phyloP scores from a whole-genome alignment of 2,797 vertebrate genomes.

The Acanthiza pusilla region DNA sequence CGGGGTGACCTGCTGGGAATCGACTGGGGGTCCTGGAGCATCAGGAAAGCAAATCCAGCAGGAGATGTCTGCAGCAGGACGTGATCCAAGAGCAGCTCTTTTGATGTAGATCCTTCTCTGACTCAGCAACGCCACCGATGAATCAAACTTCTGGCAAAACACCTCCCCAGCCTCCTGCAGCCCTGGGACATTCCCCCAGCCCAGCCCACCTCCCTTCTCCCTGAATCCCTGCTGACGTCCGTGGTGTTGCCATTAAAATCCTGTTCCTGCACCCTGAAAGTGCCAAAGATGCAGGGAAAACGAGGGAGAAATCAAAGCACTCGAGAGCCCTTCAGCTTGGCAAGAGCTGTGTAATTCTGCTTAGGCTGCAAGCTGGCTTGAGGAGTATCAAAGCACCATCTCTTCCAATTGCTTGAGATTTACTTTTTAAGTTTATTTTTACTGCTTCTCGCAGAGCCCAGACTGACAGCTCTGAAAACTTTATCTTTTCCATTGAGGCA shows the following conservation, averaged over 20 bases:
- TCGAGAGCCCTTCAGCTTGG: neutral
- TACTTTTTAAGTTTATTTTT: constrained; percentile 17
- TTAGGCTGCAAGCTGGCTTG: constrained; percentile 10
- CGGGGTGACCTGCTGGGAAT: neutral
- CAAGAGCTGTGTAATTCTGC: neutral
- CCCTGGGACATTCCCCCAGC: neutral
- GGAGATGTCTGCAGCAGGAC: neutral
- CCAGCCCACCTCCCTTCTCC: neutral
- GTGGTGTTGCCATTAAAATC: neutral
- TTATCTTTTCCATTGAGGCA: neutral
- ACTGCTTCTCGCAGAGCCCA: neutral
- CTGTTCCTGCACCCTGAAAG: neutral
- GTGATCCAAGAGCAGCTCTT: neutral
- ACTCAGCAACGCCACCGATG: neutral
- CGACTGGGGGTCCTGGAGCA: neutral
- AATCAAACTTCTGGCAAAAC: neutral
- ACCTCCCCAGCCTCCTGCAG: neutral
- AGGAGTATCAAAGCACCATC: neutral
- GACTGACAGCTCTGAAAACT: neutral
- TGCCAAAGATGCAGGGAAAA: neutral
- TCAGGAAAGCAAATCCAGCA: neutral
- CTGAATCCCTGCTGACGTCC: neutral
- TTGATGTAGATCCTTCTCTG: neutral
- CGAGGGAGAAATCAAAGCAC: neutral
- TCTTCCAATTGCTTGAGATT: neutral